Base-by-base conservation (phyloP, 2,113 vertebrate genomes). In the Haemorhous mexicanus region DNA sequence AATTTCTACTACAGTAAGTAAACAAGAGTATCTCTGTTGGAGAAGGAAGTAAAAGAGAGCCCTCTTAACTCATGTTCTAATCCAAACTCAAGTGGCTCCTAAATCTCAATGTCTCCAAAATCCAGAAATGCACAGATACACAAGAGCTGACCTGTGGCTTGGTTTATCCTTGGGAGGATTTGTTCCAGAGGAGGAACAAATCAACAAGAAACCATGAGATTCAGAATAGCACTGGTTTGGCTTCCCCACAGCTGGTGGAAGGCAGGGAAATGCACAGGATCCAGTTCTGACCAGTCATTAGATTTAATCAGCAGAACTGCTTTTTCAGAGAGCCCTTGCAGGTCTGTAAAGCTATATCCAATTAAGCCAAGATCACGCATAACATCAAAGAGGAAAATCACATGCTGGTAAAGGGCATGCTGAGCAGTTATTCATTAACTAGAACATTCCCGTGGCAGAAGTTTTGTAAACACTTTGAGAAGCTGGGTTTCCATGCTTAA, bases 311-410 rank as follows among this genome's bases (percentile, higher is more conserved):
- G 52, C 64, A 95, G 69, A 89, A 82, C 33, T 86, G 61, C 35
- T 79, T 85, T 95, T 89, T 55, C 88, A 61, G 80, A 83, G 63
- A 78, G 68, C 67, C 72, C 41, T 75, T 82, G 47, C 26, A 84
- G 88, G 69, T 73, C 91, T 83, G 91, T 74, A 93, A 96, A 93
- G 66, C 66, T 87, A 76, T 76, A 91, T 82, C 86, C 82, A 93
- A 89, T 97, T 93, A 94, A 90, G 63, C 82, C 66, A 90, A 89
- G 82, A 94, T 76, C 95, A 96, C 7, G 20, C 86, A 79, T 80
- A 92, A 95, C 87, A 95, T 95, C 87, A 94, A 96, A 96, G 87
- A 86, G 50, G 76, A 90, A 91, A 96, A 86, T 94, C 95, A 97
- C 93, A 96, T 96, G 95, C 53, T 84, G 67, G 90, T 28, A 58